Evolutionary conservation across 2,797 vertebrate genomes (phyloP), one percentile per base, ranked within the genome.

Genomic region (Danio choprae): DNA sequence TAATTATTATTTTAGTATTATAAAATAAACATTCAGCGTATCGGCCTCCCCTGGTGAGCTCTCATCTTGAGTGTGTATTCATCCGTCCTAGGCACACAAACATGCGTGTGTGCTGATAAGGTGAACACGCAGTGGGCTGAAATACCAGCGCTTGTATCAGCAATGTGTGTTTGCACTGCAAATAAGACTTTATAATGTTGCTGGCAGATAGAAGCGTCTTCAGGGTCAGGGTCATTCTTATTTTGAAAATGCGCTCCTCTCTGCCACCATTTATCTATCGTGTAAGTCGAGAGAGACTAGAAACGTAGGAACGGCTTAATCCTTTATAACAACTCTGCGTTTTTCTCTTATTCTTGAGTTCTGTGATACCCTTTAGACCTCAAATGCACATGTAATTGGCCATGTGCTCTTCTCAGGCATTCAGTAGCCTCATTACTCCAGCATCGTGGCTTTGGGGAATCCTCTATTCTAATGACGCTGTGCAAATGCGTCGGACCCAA

Each of bases 101-200:
- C 64, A 38, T 64, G 46, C 63, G 4, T 20, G 51, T n/a, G 15
- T 10, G 1, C 53, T n/a, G 81, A 86, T 83, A 83, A 78, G 72
- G 60, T 71, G 60, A 84, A 71, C 80, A 79, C 29, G 71, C 72
- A 84, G 67, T 72, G 65, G 62, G 70, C 50, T 68, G 70, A 68
- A 71, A 81, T 72, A 59, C 63, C 62, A 81, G 72, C 40, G 44
- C 58, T 64, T 75, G 55, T 80, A 83, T 87, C 71, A 79, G 58
- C 78, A 80, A 73, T 58, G 68, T 84, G 72, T 85, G 80, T 84
- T 87, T 87, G 81, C 79, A 84, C 64, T 86, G 84, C 79, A 81
- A 85, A 84, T 85, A 85, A 83, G 56, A 69, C 59, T 77, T 83
- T 41, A 63, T 86, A 85, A 84, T 76, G 58, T 85, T 38, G 48